Conservation (phyloP, 2,113 vertebrate genomes). For the Vidua chalybeata region DNA sequence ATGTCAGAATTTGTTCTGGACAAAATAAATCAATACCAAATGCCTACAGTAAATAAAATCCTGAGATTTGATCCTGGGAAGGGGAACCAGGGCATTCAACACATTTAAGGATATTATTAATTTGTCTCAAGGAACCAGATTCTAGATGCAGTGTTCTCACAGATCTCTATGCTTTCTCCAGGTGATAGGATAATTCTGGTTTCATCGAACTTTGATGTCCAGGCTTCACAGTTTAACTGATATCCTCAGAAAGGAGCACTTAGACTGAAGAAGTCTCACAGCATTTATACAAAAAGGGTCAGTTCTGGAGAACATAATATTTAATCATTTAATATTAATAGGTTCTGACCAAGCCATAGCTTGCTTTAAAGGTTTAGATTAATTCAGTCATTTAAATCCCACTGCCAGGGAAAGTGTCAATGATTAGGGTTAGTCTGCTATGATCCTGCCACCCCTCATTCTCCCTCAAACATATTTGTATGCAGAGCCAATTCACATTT, state of each 20-base stretch:
- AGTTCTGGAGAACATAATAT: background rate
- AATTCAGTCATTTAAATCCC: background rate
- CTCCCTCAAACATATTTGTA: background rate
- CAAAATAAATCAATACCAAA: background rate
- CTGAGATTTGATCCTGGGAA: background rate
- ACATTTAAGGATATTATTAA: background rate
- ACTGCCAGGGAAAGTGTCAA: background rate
- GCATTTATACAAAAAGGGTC: background rate
- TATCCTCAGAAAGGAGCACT: background rate
- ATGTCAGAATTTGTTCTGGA: background rate
- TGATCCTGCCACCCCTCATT: rapidly evolving
- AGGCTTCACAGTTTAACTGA: background rate
- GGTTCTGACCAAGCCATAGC: background rate
- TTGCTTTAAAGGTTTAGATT: background rate
- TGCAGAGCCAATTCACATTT: background rate
- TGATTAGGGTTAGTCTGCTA: background rate
- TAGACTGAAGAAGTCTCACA: background rate
- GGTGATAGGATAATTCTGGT: background rate
- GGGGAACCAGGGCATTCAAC: background rate
- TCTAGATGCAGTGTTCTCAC: background rate
- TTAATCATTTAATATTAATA: background rate
- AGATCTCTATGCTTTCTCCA: background rate
- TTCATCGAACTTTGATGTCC: background rate
- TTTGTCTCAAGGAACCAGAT: background rate
- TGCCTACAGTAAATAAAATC: background rate